Percentiles rank a stretch among this genome's conserved stretches.
phyloP scores from a whole-genome alignment of 2,113 vertebrate species.

The Gasterosteus aculeatus region DNA sequence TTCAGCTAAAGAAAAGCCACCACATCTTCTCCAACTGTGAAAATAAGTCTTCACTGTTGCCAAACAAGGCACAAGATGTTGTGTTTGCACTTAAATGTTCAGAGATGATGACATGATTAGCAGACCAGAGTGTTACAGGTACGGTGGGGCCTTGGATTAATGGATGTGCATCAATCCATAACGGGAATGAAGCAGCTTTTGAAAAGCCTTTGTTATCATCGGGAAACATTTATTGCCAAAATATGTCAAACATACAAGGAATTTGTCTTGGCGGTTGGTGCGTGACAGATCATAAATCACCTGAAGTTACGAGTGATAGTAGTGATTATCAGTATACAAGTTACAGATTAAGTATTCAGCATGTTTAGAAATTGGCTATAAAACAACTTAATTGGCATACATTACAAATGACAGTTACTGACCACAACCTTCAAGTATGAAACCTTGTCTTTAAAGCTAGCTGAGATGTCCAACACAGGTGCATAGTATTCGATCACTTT shows the following conservation, averaged over 20 bases:
- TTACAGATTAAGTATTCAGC: too few species aligned
- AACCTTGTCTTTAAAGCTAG: background rate
- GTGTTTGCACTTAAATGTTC: constrained; percentile 34
- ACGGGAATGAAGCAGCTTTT: background rate
- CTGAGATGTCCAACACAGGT: background rate
- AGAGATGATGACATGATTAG: constrained; percentile 14
- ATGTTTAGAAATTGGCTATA: too few species aligned
- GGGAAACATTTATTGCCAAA: too few species aligned
- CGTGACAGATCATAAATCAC: background rate
- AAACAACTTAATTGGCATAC: background rate
- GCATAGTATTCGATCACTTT: background rate
- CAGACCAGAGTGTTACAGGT: constrained; percentile 46
- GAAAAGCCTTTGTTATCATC: too few species aligned
- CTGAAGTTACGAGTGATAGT: background rate
- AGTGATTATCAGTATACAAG: background rate
- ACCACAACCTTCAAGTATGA: background rate
- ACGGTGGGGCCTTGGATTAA: constrained; percentile 1
- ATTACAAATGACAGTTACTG: background rate
- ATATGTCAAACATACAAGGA: too few species aligned
- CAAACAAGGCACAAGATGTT: constrained; percentile 24
- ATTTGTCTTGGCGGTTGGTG: too few species aligned
- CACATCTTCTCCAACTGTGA: constrained; percentile 34
- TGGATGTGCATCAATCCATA: background rate
- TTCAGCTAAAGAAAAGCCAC: constrained; percentile 31
- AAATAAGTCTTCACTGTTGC: constrained; percentile 23